phyloP scores from a whole-genome alignment of 2,113 vertebrate genomes.

The Pteropus alecto region DNA sequence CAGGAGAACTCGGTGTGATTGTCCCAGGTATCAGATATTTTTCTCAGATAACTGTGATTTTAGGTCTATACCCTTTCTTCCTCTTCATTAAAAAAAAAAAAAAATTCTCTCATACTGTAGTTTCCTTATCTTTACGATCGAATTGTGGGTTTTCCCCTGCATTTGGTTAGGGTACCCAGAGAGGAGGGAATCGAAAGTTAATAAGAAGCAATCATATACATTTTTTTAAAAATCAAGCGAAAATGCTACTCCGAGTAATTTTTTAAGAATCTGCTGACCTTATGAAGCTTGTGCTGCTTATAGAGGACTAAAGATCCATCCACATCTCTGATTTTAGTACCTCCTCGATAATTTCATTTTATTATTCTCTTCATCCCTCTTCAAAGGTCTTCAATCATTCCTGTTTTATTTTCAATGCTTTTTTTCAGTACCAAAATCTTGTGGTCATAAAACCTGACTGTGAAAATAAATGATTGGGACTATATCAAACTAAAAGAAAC shows the following conservation, averaged over 20 bases:
- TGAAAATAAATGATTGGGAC: not conserved
- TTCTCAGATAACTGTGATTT: not conserved
- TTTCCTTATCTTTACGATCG: not conserved
- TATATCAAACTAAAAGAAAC: too few species aligned
- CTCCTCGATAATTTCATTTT: constrained; percentile 10
- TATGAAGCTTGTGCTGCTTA: not conserved
- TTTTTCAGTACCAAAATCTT: constrained; percentile 25
- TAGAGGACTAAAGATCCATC: not conserved
- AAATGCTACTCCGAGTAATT: not conserved
- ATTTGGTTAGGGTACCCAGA: not conserved
- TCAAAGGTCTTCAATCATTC: constrained; percentile 10
- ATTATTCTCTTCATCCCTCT: not conserved
- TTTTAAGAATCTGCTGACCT: not conserved
- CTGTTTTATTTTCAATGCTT: constrained; percentile 12
- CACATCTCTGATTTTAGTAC: constrained; percentile 35
- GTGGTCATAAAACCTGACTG: constrained; percentile 18
- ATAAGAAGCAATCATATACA: not conserved
- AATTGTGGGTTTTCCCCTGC: not conserved
- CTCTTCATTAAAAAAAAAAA: not conserved
- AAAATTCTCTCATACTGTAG: not conserved
- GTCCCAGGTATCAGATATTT: not conserved
- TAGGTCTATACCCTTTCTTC: not conserved
- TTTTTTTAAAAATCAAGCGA: constrained; percentile 21
- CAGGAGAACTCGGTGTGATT: not conserved
- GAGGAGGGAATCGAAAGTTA: not conserved